Conservation (phyloP, 1,140 invertebrate species). For the Vanessa tameamea region DNA sequence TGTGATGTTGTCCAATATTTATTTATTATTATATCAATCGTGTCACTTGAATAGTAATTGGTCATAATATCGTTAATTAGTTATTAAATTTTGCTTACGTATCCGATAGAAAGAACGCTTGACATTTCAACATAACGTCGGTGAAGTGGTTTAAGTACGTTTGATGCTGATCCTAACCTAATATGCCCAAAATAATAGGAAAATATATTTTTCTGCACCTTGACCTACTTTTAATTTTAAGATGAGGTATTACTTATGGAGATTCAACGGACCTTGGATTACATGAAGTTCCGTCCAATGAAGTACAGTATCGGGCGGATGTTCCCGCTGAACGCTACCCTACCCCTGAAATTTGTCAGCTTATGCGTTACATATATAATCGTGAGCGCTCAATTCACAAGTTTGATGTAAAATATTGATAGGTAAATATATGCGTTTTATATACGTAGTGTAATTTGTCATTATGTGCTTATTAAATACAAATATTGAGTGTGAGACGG, state of each 20-base stretch:
- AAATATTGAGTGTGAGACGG: too few species aligned
- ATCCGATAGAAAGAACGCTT: background rate
- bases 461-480: too few species aligned
- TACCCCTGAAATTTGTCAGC: background rate
- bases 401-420: background rate
- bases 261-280: background rate
- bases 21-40: too few species aligned
- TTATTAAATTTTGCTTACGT: background rate
- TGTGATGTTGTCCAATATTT: too few species aligned
- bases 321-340: background rate
- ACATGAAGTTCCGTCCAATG: background rate
- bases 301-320: background rate
- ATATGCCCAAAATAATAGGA: too few species aligned
- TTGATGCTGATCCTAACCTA: too few species aligned
- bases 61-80: background rate
- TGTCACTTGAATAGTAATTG: background rate
- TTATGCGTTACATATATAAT: constrained; percentile 1
- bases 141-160: background rate
- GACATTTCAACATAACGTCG: too few species aligned
- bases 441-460: too few species aligned
- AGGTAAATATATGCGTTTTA: too few species aligned
- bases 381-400: background rate
- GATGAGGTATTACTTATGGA: background rate
- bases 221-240: background rate
- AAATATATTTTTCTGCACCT: too few species aligned